Percentiles rank a stretch among this genome's conserved stretches.
Evolutionary conservation across 2,888 invertebrate genomes (phyloP).

Genomic region (Apamea crenata): DNA sequence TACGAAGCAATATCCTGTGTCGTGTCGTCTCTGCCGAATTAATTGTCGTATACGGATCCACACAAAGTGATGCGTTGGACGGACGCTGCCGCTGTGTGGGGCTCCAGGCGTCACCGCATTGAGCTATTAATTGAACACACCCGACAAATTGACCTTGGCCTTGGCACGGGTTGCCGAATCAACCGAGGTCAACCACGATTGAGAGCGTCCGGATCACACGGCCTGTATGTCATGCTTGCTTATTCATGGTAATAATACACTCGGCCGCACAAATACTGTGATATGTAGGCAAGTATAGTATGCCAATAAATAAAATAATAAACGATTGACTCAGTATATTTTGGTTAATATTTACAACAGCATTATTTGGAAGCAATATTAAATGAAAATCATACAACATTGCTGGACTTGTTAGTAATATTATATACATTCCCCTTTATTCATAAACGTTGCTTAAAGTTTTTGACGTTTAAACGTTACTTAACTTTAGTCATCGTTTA

Average conservation of each 20-base stretch:
- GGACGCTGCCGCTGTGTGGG: slow-evolving; percentile 59
- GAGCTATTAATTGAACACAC: slow-evolving; percentile 85
- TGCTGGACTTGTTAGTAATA: not conserved
- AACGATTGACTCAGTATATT: slow-evolving; percentile 5
- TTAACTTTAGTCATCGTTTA: too few species aligned
- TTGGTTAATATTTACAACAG: not conserved
- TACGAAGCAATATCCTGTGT: slow-evolving; percentile 1
- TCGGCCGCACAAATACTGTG: slow-evolving; percentile 47
- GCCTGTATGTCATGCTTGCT: slow-evolving; percentile 74
- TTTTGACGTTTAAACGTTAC: too few species aligned
- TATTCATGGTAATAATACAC: slow-evolving; percentile 68
- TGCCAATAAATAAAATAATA: slow-evolving; percentile 17
- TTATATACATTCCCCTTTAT: too few species aligned
- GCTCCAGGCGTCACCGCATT: slow-evolving; percentile 75
- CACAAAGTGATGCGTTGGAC: slow-evolving; percentile 41
- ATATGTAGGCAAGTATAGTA: slow-evolving; percentile 24
- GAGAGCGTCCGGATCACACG: slow-evolving; percentile 89
- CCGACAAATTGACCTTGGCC: slow-evolving; percentile 87
- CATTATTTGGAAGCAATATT: not conserved
- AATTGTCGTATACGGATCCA: slow-evolving; percentile 30
- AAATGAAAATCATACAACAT: not conserved
- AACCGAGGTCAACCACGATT: slow-evolving; percentile 86
- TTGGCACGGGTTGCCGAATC: slow-evolving; percentile 89
- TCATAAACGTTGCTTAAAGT: too few species aligned
- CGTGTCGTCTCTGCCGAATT: slow-evolving; percentile 22